Percentiles rank a stretch among this genome's conserved stretches.
Conservation (phyloP, 1,140 invertebrate species). For the Pachyrhynchus sulphureomaculatus region DNA sequence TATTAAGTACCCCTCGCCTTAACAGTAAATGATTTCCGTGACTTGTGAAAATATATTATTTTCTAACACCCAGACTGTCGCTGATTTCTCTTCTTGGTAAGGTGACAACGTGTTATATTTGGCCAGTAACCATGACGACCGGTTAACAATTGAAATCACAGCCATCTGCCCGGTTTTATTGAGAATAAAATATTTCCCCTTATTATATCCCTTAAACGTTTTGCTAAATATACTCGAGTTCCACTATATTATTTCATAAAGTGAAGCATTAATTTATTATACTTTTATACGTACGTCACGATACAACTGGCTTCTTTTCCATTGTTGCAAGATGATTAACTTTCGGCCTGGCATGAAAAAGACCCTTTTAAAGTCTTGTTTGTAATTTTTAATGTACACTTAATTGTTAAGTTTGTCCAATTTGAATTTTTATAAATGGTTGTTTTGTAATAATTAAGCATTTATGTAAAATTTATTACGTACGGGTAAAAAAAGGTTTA, state of each 20-base stretch:
- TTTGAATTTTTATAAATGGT: constrained; percentile 30
- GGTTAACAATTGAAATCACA: constrained; percentile 43
- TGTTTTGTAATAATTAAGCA: constrained; percentile 36
- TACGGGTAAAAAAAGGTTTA: background rate
- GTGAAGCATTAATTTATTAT: constrained; percentile 44
- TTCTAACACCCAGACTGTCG: background rate
- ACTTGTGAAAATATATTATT: background rate
- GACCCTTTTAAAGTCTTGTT: constrained; percentile 38
- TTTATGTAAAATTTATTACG: constrained; percentile 15
- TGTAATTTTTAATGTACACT: constrained; percentile 43
- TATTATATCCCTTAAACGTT: constrained; percentile 43
- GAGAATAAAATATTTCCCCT: constrained; percentile 39
- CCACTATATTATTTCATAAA: constrained; percentile 45
- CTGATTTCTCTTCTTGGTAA: constrained; percentile 2
- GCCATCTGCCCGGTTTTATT: constrained; percentile 41
- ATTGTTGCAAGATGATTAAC: constrained; percentile 42
- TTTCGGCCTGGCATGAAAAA: constrained; percentile 30
- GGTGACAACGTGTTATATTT: constrained; percentile 36
- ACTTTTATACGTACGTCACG: constrained; percentile 36
- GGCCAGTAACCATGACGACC: constrained; percentile 45
- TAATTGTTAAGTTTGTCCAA: constrained; percentile 39
- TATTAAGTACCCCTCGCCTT: constrained; percentile 38
- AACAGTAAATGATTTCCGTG: constrained; percentile 33
- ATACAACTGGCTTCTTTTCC: constrained; percentile 27
- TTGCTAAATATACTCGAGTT: constrained; percentile 45